Percentiles rank a stretch among this genome's conserved stretches.
Evolutionary conservation across 2,797 vertebrate genomes (phyloP).

Genomic region (Diglossa cyanea): DNA sequence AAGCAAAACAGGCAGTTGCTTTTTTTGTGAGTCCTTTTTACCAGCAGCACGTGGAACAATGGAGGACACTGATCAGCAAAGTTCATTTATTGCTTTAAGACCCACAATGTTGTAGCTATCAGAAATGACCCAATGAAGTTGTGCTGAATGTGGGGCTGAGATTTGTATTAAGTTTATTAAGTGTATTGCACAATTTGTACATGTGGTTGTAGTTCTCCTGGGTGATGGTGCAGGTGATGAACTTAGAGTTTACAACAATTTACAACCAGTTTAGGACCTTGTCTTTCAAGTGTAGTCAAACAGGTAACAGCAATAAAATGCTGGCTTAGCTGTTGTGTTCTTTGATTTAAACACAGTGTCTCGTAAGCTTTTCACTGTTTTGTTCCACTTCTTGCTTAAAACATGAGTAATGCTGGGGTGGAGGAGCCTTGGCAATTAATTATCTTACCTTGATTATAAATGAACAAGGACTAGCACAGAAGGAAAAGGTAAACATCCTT

Average conservation of each 20-base stretch:
- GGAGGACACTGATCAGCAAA: neutral
- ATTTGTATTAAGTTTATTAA: neutral
- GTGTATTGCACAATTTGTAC: neutral
- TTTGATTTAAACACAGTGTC: neutral
- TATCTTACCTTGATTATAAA: neutral
- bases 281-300: neutral
- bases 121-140: neutral
- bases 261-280: neutral
- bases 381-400: neutral
- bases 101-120: neutral
- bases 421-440: neutral
- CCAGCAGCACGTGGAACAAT: rapidly evolving
- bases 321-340: neutral
- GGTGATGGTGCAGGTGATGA: neutral
- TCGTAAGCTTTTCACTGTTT: neutral
- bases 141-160: neutral
- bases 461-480: neutral
- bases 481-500: conserved; percentile 25
- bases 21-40: neutral
- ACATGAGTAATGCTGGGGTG: neutral
- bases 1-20: neutral
- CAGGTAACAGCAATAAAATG: neutral
- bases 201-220: neutral
- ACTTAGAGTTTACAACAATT: neutral
- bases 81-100: neutral